Percentiles rank a stretch among this genome's conserved stretches.
phyloP scores from a whole-genome alignment of 2,888 invertebrate species.

The Papilio gigon region DNA sequence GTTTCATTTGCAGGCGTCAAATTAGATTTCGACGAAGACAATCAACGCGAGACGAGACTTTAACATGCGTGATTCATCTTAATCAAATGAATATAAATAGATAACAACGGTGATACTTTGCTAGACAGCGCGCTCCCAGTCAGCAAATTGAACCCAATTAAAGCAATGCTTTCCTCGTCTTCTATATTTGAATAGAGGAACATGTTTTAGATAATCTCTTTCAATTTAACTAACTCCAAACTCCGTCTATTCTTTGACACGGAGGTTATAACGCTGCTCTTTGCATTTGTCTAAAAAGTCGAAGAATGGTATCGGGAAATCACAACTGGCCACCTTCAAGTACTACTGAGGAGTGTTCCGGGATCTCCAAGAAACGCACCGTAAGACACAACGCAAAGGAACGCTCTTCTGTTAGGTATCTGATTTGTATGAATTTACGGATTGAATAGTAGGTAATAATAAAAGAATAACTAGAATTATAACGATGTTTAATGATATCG shows the following conservation, averaged over 20 bases:
- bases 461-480: too few species aligned
- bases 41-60: conserved; percentile 22
- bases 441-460: too few species aligned
- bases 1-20: conserved; percentile 22
- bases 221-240: not conserved
- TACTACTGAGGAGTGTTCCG: too few species aligned
- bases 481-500: not conserved
- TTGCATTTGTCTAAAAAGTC: too few species aligned
- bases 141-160: not conserved
- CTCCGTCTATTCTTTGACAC: too few species aligned
- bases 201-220: not conserved
- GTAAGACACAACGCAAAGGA: too few species aligned
- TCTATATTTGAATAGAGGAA: conserved; percentile 1
- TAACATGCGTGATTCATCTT: conserved; percentile 25
- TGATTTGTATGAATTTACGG: too few species aligned
- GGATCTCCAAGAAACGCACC: too few species aligned
- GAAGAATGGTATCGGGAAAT: too few species aligned
- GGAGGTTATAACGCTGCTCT: too few species aligned
- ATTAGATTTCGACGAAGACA: conserved; percentile 24
- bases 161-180: not conserved
- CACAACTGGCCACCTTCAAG: too few species aligned
- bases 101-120: conserved; percentile 2
- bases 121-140: not conserved
- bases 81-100: conserved; percentile 13
- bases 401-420: too few species aligned